Evolutionary conservation across 2,888 invertebrate species (phyloP).

Genomic region (Latrodectus hesperus): DNA sequence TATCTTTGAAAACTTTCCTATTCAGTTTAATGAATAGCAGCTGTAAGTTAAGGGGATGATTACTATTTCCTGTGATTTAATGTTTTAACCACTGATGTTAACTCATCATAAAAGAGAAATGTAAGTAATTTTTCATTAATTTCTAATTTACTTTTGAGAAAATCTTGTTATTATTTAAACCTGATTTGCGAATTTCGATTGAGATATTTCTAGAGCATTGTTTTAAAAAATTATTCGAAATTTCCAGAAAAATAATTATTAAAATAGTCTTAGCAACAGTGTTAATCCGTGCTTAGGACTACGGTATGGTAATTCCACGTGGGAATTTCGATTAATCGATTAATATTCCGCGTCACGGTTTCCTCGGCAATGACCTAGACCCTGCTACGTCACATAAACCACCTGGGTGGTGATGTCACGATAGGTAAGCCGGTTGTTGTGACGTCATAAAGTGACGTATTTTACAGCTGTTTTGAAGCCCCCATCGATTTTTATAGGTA

Average conservation of each 20-base stretch:
- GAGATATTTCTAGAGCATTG: background rate
- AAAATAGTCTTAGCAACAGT: slow-evolving; percentile 29
- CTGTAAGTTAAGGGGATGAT: no score
- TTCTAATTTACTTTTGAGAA: no score
- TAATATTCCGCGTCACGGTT: slow-evolving; percentile 46
- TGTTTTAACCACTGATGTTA: background rate
- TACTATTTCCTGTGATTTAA: no score
- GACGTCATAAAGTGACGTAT: slow-evolving; percentile 36
- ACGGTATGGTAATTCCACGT: slow-evolving; percentile 21
- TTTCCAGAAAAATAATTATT: slow-evolving; percentile 8
- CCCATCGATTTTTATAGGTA: slow-evolving; percentile 25
- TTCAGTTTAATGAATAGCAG: no score
- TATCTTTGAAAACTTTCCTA: no score
- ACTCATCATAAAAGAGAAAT: background rate
- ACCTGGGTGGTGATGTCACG: slow-evolving; percentile 57
- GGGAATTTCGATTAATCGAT: slow-evolving; percentile 55
- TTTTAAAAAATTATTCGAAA: background rate
- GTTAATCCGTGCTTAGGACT: background rate
- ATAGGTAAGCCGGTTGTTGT: slow-evolving; percentile 27
- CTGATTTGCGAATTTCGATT: background rate
- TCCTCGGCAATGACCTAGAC: slow-evolving; percentile 62
- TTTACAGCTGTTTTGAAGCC: slow-evolving; percentile 28
- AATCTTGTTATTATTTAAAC: no score
- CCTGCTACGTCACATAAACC: slow-evolving; percentile 31
- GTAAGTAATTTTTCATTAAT: background rate